Evolutionary conservation across 1,140 invertebrate species (phyloP), one percentile per base, ranked within the genome.

Genomic region (Holcopasites calliopsidis): DNA sequence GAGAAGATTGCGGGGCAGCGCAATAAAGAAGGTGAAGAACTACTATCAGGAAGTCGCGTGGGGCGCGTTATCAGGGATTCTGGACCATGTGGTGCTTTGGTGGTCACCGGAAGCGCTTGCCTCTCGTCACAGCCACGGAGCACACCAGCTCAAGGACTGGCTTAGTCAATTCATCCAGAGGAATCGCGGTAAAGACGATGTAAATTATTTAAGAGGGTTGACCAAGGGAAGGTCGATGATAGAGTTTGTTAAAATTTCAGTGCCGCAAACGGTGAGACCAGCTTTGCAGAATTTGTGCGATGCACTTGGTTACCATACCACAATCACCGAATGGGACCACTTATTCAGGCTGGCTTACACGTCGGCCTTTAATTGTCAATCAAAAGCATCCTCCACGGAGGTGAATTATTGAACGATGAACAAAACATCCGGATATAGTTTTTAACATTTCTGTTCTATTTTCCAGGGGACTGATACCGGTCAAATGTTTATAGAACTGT

Each of bases 61-160:
- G 95, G 94, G 94, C 2, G 94, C 95, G 77, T 93, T 96, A 4
- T 95, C 95, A 4, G 93, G 93, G 50, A 95, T 94, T 85, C 88
- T 96, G 55, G 95, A 96, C 85, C 95, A 96, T 79, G 94, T 96
- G 6, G 91, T 96, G n/a, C 90, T 96, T 1, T 96, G 95, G 95
- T 96, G 95, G 95, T 94, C 94, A 7, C 88, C 93, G 1, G 94
- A 93, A 73, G 94, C 95, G 0, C 90, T 96, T 7, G 94, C 94
- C 23, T 93, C 93, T 44, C 93, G 93, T 88, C 92, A 91, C 70
- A 85, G 77, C 44, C 82, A 86, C 42, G 86, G 86, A 0, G 85
- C 89, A 70, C 93, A 94, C 76, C 93, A 94, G 64, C 93, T 95
- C 18, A 93, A 93, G 69, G 93, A 94, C 23, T 94, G 94, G 84